A percentile compares a stretch with the other conserved stretches of the same genome.
phyloP scores from a whole-genome alignment of 2,113 vertebrate genomes.

The Eretmochelys imbricata region DNA sequence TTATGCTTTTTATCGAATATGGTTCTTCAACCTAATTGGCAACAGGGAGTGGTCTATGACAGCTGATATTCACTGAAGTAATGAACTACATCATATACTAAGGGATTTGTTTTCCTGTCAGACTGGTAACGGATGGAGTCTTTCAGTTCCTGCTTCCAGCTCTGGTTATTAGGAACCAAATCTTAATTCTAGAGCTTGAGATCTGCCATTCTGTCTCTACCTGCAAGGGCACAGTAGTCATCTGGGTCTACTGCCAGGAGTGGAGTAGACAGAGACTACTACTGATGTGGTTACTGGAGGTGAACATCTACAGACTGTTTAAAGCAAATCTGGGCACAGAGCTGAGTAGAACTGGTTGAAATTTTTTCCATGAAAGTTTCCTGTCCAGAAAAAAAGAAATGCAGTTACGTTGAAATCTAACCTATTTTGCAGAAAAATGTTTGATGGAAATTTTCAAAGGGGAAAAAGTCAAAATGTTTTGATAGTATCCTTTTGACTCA shows the following conservation, averaged over 20 bases:
- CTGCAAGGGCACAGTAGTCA: not conserved
- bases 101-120: not conserved
- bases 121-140: not conserved
- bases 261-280: not conserved
- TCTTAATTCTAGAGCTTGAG: not conserved
- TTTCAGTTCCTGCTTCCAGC: not conserved
- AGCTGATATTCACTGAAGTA: not conserved
- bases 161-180: not conserved
- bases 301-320: not conserved
- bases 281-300: too few species aligned
- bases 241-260: not conserved
- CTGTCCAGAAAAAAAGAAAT: not conserved
- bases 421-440: not conserved
- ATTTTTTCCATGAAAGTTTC: not conserved
- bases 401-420: not conserved
- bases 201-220: not conserved
- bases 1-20: not conserved
- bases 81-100: not conserved
- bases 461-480: not conserved
- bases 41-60: not conserved
- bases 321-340: not conserved
- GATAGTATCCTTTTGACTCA: not conserved
- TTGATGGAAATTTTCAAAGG: not conserved
- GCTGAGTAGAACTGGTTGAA: not conserved
- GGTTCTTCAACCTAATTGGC: not conserved